Base-by-base conservation (phyloP, 1,140 invertebrate species). In the Aphaenogaster floridana region DNA sequence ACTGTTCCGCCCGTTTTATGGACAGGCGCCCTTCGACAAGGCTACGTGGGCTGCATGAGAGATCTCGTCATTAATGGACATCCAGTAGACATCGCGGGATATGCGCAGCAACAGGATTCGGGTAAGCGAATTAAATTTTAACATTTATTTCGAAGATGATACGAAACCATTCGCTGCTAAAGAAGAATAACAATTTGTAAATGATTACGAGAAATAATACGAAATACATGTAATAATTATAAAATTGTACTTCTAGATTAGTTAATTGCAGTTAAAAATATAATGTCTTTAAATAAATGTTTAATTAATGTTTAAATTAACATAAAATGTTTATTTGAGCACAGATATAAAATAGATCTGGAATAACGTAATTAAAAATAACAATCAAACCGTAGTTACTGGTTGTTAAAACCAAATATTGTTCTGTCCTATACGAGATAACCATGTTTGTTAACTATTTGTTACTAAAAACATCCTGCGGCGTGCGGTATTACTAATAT, bases 31-130 rank as follows among this genome's bases (percentile, higher is more conserved):
- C 95, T 99, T 36, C 96, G 97, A 76, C 97, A 98, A 92, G 99
- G 99, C 15, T 99, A 98, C 93, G 98, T 99, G 1, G 99, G 99
- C 3, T 99, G 99, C 94, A 96, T 99, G 93, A 97, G 98, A 92
- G 99, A 99, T 94, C 96, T 99, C 88, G 97, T 98, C 88, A 96
- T 99, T 91, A 99, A 99, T 95, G 98, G 98, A n/a, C 97, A 98
- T 89, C 97, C 98, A 17, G 97, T 99, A 77, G 99, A 99, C 94
- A 97, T 99, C 79, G 98, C 98, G 15, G 97, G 97, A 42, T 98
- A 97, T 94, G 98, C 98, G 9, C 96, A 98, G 87, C 97, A 98
- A 90, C 99, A 99, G 95, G 98, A 99, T 95, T 98, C 97, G 52
- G 98, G 98, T 98, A 95, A 96, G 94, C 2, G 15, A 79, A 21